Base-by-base conservation (phyloP, 2,888 invertebrate species). In the Ophion ellenae region DNA sequence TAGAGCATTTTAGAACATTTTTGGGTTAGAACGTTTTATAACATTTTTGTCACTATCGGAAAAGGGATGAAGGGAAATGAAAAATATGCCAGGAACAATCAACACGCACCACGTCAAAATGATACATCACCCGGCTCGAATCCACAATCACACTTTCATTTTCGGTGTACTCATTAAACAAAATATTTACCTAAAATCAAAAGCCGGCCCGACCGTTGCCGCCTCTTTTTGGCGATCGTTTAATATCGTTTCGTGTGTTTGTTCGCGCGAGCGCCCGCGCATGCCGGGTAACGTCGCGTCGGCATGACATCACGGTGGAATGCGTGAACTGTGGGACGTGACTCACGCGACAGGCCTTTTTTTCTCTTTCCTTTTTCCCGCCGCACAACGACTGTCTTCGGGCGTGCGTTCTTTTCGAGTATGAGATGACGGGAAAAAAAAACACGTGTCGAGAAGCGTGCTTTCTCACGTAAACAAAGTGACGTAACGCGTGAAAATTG, bases 241-340 rank as follows among this genome's bases (percentile, higher is more conserved):
- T 32, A 57, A 57, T 57, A 57, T 73, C 36, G 73, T 59, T 36
- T 59, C 36, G 59, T 73, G 2, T 17, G n/a, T n/a, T 32, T 64
- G 86, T 85, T 67, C 32, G 67, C 40, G 83, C 86, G 61, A 78
- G 81, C 73, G 77, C 83, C 47, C 84, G 53, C 17, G 66, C 59
- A 67, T 45, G 59, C 32, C 67, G 53, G 57, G 45, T 74, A 79
- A 75, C 80, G 83, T 69, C 69, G 36, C 78, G 81, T 53, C 80
- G 64, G 89, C 89, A 91, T 93, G 93, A 92, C 93, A 92, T 93
- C 93, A 92, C 89, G 87, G 75, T 84, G 92, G 93, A 93, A 93
- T 93, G 93, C 86, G 90, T 90, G 90, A 89, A 89, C 88, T 89
- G 89, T 88, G 89, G 87, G 87, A 90, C 87, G 88, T 92, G 93